phyloP scores from a whole-genome alignment of 2,888 invertebrate species.

The Calameuta pallipes region DNA sequence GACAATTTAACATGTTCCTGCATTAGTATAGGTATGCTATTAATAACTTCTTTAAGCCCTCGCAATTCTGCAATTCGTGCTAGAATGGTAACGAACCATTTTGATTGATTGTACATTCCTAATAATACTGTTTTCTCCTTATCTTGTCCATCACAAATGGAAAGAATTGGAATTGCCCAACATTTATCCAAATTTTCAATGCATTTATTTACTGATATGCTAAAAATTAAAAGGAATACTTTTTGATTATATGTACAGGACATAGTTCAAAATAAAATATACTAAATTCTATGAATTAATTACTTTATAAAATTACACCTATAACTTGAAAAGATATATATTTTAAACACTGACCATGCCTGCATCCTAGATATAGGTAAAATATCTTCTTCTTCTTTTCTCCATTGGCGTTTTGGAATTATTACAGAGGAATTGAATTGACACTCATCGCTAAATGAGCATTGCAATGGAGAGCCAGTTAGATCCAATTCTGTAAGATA shows the following conservation, averaged over 20 bases:
- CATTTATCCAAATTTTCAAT: constrained; percentile 27
- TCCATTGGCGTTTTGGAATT: constrained; percentile 36
- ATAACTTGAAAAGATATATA: not conserved
- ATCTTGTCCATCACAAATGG: constrained; percentile 41
- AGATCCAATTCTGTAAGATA: constrained; percentile 33
- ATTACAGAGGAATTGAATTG: constrained; percentile 38
- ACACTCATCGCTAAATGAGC: constrained; percentile 38
- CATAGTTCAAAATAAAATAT: not conserved
- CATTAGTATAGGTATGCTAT: constrained; percentile 22
- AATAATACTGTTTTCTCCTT: constrained; percentile 34
- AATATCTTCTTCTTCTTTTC: constrained; percentile 41
- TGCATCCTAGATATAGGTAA: constrained; percentile 26
- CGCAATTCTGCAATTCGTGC: constrained; percentile 22
- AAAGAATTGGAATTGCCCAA: constrained; percentile 37
- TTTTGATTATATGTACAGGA: not conserved
- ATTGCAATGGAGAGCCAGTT: constrained; percentile 48
- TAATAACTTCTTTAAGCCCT: constrained; percentile 11
- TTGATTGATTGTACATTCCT: constrained; percentile 24
- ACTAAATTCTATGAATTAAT: not conserved
- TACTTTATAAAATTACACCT: no score
- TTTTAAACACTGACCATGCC: not conserved
- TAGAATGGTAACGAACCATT: constrained; percentile 41
- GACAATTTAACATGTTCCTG: constrained; percentile 31
- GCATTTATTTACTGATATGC: constrained; percentile 37
- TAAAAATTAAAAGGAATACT: constrained; percentile 22